Conservation (phyloP, 1,140 invertebrate genomes). For the Palaemon carinicauda region DNA sequence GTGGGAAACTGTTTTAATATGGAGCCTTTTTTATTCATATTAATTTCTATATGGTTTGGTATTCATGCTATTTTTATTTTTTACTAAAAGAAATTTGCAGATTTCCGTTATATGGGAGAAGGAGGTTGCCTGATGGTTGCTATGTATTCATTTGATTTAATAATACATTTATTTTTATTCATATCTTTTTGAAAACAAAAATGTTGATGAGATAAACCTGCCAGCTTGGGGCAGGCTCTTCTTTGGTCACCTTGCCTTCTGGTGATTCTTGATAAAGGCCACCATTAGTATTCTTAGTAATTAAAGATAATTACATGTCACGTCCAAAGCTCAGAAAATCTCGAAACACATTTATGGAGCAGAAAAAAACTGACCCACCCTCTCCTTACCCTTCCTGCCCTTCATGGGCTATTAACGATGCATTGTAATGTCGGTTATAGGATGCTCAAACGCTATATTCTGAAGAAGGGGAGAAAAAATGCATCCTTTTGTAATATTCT, state of each 20-base stretch:
- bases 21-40: too few relatives aligned
- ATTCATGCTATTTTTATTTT: not conserved
- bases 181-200: too few relatives aligned
- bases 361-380: not conserved
- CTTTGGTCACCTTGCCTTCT: not conserved
- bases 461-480: not conserved
- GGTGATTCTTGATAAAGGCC: not conserved
- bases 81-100: too few relatives aligned
- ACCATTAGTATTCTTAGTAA: slow-evolving; percentile 28
- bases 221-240: not conserved
- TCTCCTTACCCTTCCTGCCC: not conserved
- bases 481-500: too few relatives aligned
- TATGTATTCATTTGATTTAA: too few relatives aligned
- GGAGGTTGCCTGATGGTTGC: too few relatives aligned
- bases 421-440: slow-evolving; percentile 5
- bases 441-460: not conserved
- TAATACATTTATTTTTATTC: too few relatives aligned
- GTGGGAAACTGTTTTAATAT: too few relatives aligned
- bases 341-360: slow-evolving; percentile 26
- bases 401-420: slow-evolving; percentile 11
- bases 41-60: too few relatives aligned
- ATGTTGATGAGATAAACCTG: not conserved
- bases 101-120: too few relatives aligned
- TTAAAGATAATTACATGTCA: slow-evolving; percentile 28
- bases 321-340: slow-evolving; percentile 23